Evolutionary conservation across 23 tunicate species (phyloP).

Genomic region (Ciona savignyi): DNA sequence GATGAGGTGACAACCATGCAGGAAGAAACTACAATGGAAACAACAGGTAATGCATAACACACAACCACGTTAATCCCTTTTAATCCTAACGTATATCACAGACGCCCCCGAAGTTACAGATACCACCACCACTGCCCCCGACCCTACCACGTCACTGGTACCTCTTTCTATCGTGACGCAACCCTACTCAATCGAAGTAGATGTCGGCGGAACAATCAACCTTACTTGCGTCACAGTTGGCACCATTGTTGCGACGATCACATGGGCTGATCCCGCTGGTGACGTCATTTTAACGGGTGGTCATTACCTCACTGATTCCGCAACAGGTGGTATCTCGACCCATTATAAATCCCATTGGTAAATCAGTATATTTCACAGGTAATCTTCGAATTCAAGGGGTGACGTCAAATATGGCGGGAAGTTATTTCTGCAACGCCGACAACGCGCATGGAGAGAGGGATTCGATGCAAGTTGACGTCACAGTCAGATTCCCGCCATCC

Average conservation of each 20-base stretch:
- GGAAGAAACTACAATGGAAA: no score
- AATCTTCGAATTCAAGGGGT: conserved; percentile 50
- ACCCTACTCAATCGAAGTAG: conserved; percentile 29
- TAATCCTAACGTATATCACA: no score
- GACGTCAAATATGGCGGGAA: conserved; percentile 61
- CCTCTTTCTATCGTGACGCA: conserved; percentile 32
- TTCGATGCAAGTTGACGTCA: conserved; percentile 26
- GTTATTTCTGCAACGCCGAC: conserved; percentile 69
- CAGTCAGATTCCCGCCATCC: conserved; percentile 58
- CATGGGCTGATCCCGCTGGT: conserved; percentile 59
- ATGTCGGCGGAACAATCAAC: conserved; percentile 23
- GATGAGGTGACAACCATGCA: neutral
- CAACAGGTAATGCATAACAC: no score
- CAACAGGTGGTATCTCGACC: conserved; percentile 29
- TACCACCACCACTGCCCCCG: no score
- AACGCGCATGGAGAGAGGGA: conserved; percentile 50
- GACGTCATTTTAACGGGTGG: conserved; percentile 31
- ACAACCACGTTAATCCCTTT: no score
- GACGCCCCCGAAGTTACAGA: no score
- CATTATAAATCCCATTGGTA: neutral
- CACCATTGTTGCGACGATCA: conserved; percentile 31
- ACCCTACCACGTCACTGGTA: no score
- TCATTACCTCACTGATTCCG: conserved; percentile 27
- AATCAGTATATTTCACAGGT: conserved; percentile 38
- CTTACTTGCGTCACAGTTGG: conserved; percentile 51